Conservation (phyloP, 1,140 invertebrate species). For the Geopemphigus sp. region DNA sequence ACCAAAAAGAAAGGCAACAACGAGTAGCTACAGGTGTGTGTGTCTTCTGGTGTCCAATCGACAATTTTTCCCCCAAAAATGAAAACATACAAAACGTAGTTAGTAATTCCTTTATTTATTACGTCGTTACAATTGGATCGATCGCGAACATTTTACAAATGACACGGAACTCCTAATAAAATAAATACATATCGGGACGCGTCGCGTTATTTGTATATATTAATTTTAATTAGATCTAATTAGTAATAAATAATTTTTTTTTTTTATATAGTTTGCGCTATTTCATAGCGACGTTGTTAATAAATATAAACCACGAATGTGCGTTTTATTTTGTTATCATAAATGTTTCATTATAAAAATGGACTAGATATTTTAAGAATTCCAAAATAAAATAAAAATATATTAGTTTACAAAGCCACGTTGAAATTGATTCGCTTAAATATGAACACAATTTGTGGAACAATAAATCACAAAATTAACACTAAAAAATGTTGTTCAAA, state of each 20-base stretch:
- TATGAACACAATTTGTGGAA: slow-evolving; percentile 38
- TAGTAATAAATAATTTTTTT: slow-evolving; percentile 27
- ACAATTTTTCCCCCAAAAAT: background rate
- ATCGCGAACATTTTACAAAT: background rate
- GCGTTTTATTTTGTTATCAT: background rate
- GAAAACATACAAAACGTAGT: background rate
- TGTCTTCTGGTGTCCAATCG: too few relatives aligned
- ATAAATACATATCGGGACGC: background rate
- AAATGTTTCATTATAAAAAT: slow-evolving; percentile 28
- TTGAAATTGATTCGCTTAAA: slow-evolving; percentile 30
- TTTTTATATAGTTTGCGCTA: background rate
- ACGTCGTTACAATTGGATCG: background rate
- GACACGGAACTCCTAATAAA: background rate
- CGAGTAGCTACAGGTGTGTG: too few relatives aligned
- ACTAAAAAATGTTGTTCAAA: slow-evolving; percentile 21
- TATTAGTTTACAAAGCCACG: slow-evolving; percentile 17
- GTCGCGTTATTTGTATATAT: slow-evolving; percentile 22
- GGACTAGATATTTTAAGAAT: slow-evolving; percentile 38
- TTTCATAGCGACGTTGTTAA: background rate
- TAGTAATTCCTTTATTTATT: slow-evolving; percentile 19
- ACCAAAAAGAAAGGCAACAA: too few relatives aligned
- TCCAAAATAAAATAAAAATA: slow-evolving; percentile 29
- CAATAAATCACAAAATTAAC: slow-evolving; percentile 25
- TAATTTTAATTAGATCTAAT: slow-evolving; percentile 35
- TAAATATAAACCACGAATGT: background rate